Conservation (phyloP, 1,140 invertebrate genomes). For the Alviniconcha marisindica region DNA sequence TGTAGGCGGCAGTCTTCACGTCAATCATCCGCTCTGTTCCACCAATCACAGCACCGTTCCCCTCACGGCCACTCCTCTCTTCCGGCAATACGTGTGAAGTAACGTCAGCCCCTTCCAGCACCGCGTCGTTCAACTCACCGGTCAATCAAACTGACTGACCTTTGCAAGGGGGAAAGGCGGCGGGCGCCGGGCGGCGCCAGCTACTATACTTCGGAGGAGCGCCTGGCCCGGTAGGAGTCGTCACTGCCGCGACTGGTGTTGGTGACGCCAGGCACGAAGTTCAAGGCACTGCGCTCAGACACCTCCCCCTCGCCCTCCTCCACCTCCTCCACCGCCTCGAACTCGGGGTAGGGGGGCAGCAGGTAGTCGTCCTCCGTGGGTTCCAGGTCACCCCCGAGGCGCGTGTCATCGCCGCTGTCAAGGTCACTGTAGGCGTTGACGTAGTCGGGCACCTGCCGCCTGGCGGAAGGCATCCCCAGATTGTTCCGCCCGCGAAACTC, state of each 20-base stretch:
- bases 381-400: not conserved
- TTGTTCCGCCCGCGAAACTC: constrained; percentile 15
- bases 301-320: constrained; percentile 7
- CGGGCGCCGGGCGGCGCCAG: too few species aligned
- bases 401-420: constrained; percentile 19
- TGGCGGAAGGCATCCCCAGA: not conserved
- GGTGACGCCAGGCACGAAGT: constrained; percentile 31
- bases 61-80: too few species aligned
- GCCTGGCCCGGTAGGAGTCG: constrained; percentile 4
- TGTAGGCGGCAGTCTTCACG: too few species aligned
- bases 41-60: too few species aligned
- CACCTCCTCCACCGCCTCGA: constrained; percentile 32
- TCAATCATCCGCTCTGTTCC: too few species aligned
- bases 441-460: not conserved
- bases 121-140: too few species aligned
- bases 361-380: constrained; percentile 43
- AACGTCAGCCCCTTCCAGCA: too few species aligned
- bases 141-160: too few species aligned
- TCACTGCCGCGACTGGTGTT: not conserved
- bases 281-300: constrained; percentile 41
- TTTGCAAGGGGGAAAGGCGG: too few species aligned
- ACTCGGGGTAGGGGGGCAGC: constrained; percentile 40
- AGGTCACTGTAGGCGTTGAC: constrained; percentile 31
- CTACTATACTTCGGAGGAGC: not conserved
- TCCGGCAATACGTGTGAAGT: too few species aligned